Evolutionary conservation across 1,140 invertebrate species (phyloP).

Genomic region (Chionoecetes opilio): DNA sequence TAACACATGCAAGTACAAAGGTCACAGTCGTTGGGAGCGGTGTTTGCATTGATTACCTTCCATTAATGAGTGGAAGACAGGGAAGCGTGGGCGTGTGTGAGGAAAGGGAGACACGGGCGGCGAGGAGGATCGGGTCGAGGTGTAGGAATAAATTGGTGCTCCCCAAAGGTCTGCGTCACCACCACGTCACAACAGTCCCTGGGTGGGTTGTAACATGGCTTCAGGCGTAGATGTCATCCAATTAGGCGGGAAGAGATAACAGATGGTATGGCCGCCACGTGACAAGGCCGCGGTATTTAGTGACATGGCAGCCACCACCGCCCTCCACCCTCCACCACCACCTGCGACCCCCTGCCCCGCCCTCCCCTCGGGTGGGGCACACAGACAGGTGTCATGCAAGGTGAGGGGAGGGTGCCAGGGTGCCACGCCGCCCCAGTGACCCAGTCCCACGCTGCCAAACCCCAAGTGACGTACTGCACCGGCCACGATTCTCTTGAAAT

Average conservation of each 20-base stretch:
- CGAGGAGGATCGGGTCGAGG: neutral
- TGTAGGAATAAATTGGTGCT: neutral
- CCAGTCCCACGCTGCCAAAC: conserved; percentile 29
- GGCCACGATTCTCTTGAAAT: conserved; percentile 6
- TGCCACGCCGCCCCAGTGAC: conserved; percentile 38
- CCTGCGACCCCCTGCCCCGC: neutral
- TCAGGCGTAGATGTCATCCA: neutral
- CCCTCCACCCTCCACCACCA: neutral
- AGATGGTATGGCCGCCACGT: neutral
- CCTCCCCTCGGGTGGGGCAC: neutral
- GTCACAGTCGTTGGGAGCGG: neutral
- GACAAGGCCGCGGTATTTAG: neutral
- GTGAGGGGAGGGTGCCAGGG: neutral
- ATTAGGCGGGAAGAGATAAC: neutral
- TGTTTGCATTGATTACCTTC: neutral
- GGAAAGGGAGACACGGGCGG: neutral
- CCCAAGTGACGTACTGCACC: neutral
- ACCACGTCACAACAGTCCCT: neutral
- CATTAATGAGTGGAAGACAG: neutral
- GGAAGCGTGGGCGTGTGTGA: neutral
- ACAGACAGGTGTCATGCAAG: neutral
- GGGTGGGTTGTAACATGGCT: neutral
- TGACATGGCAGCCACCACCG: neutral
- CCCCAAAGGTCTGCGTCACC: neutral
- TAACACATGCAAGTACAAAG: neutral